Base-by-base conservation (phyloP, 2,797 vertebrate species). In the Brachyrhaphis roseni region DNA sequence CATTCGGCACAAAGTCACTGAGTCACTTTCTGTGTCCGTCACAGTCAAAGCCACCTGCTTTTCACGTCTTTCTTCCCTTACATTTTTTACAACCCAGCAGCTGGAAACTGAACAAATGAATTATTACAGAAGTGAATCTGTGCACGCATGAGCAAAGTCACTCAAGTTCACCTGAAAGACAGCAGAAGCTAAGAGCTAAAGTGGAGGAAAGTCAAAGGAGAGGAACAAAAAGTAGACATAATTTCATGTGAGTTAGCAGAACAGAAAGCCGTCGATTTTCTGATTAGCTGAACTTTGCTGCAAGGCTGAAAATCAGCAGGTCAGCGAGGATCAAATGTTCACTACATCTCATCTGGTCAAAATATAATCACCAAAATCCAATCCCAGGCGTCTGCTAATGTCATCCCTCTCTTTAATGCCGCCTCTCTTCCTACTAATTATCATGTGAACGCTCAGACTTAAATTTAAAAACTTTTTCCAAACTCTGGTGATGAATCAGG, bases 1-100 rank as follows among this genome's bases (percentile, higher is more conserved):
- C 41, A n/a, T 45, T 70, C 26, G 2, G 5, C 76, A 81, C 66
- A 80, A 76, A 85, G 72, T 80, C 43, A 39, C 66, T 39, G 79
- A 81, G 84, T 82, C 82, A 78, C 77, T 79, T 75, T 77, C 49
- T 55, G 72, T 68, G 74, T 72, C 49, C 46, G 59, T 87, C 81
- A 76, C 3, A 71, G 66, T 57, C 36, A 7, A 11, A 74, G 74
- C 41, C 57, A 75, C 62, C 78, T 66, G 46, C 57, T 23, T 83
- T 36, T 72, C 53, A 78, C 7, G 34, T 28, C 62, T 49, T 49
- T 66, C 74, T 83, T 74, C 79, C 55, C n/a, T n/a, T 71, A 64
- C 1, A 45, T 82, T 75, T n/a, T 70, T 75, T 82, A 77, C 66
- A 46, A 28, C 59, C 64, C 23, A 79, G 76, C 51, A 51, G 75